These are phyloP conservation scores for Macrotrachela quadricornifera DNA, from an alignment of 1,140 invertebrate species.

Conservation along the genomic window DNA sequence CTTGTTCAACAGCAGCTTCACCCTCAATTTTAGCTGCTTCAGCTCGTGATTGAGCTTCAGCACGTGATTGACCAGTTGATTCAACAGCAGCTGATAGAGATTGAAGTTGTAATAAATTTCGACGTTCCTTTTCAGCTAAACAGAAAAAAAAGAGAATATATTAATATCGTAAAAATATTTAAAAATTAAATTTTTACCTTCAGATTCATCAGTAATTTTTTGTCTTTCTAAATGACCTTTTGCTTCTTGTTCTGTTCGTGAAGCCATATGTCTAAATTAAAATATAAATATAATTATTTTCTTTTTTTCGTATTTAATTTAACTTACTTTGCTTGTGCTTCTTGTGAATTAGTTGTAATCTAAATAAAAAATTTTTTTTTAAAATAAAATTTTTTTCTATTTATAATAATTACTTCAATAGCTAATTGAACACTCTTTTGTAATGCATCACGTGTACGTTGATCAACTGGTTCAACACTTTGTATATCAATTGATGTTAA, in stretches of 20 bases:
- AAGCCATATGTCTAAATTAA: slow-evolving; percentile 14
- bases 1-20: slow-evolving; percentile 35
- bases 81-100: slow-evolving; percentile 22
- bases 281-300: too few species aligned
- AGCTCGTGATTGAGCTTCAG: slow-evolving; percentile 27
- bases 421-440: slow-evolving; percentile 36
- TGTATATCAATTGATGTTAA: slow-evolving; percentile 36
- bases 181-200: slow-evolving; percentile 19
- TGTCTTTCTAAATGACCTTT: slow-evolving; percentile 20
- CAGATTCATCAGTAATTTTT: slow-evolving; percentile 18
- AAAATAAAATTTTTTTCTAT: too few species aligned
- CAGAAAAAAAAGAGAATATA: too few species aligned
- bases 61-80: slow-evolving; percentile 28
- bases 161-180: too few species aligned
- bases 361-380: too few species aligned
- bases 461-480: slow-evolving; percentile 36
- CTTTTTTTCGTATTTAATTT: too few species aligned
- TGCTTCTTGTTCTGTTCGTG: slow-evolving; percentile 18
- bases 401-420: slow-evolving; percentile 18
- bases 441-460: slow-evolving; percentile 34
- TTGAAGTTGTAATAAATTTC: slow-evolving; percentile 31
- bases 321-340: slow-evolving; percentile 15
- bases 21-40: slow-evolving; percentile 31
- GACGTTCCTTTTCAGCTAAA: slow-evolving; percentile 32
- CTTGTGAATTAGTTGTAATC: slow-evolving; percentile 34